These are phyloP conservation scores for Dendroctonus valens DNA, from an alignment of 1,140 invertebrate genomes.

Conservation along the genomic window DNA sequence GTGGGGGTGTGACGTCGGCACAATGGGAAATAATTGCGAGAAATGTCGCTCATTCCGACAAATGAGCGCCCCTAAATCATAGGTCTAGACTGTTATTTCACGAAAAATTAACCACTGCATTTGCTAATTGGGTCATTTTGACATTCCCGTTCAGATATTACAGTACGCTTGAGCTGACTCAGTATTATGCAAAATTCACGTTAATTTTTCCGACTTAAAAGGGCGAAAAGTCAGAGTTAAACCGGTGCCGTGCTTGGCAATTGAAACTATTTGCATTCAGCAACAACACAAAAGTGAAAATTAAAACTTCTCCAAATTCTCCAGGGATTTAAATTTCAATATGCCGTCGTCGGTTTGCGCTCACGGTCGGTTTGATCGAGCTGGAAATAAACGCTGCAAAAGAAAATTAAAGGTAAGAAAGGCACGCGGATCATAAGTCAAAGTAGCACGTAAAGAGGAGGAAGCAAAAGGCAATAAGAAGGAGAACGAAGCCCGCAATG, in stretches of 20 bases:
- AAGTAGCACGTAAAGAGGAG: constrained; percentile 21
- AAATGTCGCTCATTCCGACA: not conserved
- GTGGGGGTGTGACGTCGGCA: not conserved
- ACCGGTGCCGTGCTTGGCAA: too few species aligned
- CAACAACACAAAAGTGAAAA: not conserved
- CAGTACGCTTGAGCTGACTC: too few species aligned
- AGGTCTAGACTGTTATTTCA: not conserved
- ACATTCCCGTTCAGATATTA: not conserved
- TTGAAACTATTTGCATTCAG: not conserved
- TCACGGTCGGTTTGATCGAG: constrained; percentile 2
- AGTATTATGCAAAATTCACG: not conserved
- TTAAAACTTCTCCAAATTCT: constrained; percentile 3
- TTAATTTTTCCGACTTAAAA: not conserved
- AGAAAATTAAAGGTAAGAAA: constrained; percentile 28
- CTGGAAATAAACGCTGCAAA: constrained; percentile 15
- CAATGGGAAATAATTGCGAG: not conserved
- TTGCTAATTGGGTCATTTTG: not conserved
- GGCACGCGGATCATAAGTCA: constrained; percentile 19
- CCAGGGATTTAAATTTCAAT: constrained; percentile 11
- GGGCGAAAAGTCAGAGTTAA: too few species aligned
- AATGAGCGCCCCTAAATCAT: not conserved
- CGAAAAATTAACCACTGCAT: constrained; percentile 1
- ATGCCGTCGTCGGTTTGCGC: not conserved
- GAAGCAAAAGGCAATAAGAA: constrained; percentile 26
- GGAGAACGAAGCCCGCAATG: constrained; percentile 15